Conservation (phyloP, 2,888 invertebrate genomes). For the Elysia crispata region DNA sequence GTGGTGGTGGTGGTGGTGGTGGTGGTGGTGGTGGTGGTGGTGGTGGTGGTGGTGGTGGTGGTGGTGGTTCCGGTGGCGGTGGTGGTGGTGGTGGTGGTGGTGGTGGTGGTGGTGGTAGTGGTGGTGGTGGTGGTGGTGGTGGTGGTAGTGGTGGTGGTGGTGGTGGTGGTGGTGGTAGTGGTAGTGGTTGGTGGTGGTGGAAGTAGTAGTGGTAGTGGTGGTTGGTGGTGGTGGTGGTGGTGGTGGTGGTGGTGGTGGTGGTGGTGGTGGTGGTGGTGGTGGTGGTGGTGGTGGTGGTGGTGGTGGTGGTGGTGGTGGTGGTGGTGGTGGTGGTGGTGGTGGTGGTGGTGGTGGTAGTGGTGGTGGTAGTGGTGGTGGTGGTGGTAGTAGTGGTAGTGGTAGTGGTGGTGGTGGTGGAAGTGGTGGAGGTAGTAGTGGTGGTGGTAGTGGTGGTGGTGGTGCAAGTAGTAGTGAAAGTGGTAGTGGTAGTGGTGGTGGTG, state of each 20-base stretch:
- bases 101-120: neutral
- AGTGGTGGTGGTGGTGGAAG: too few species aligned
- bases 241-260: neutral
- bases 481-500: neutral
- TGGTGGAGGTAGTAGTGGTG: too few species aligned
- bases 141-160: slow-evolving; percentile 12
- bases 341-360: neutral
- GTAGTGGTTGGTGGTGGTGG: too few species aligned
- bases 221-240: too few species aligned
- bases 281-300: neutral
- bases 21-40: neutral
- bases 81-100: neutral
- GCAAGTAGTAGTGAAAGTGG: too few species aligned
- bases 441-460: neutral
- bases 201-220: too few species aligned
- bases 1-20: neutral
- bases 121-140: neutral
- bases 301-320: neutral
- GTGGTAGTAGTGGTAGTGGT: neutral
- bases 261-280: neutral
- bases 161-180: neutral
- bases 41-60: too few species aligned
- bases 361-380: neutral
- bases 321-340: neutral
- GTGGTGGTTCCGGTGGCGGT: too few species aligned